Base-by-base conservation (phyloP, 1,140 invertebrate genomes). In the Drosophila grimshawi region DNA sequence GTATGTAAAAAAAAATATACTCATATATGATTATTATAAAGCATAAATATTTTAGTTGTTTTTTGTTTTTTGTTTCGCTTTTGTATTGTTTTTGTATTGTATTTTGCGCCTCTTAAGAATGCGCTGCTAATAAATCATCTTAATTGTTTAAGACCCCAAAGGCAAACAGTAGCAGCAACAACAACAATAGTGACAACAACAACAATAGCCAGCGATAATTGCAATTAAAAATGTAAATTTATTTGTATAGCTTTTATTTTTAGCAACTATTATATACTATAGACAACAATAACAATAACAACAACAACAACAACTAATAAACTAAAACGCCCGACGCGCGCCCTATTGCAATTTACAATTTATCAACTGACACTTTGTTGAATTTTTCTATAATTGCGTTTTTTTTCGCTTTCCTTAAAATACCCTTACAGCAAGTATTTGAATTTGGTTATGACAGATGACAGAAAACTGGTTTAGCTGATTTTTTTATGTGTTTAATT, bases 151-250 rank as follows among this genome's bases (percentile, higher is more conserved):
- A 80, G 83, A 85, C 78, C 76, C 77, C 81, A 86, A 86, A 81
- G 75, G 76, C 74, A 86, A 86, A 86, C 82, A 86, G 82, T 86
- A 86, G 82, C 82, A 78, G 32, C 52, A 53, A 56, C 53, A 37
- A 8, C 56, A 69, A 19, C 39, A 57, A 37, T 19, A 68, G 19
- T 27, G 61, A 45, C 51, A 67, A 69, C 65, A 86, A 72, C 76
- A 86, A 79, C 80, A 85, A 85, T 76, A 63, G 82, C 52, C 62
- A 74, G 77, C 76, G 70, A 89, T 83, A 88, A 88, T 89, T 88
- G 83, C 85, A 88, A 86, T 88, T 86, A 88, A 88, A 86, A 88
- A 86, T 86, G 72, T 88, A 80, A 88, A 86, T 86, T 82, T 83
- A 86, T 86, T 88, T 80, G 35, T 72, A 79, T 77, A 75, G 76